phyloP scores from a whole-genome alignment of 2,888 invertebrate species.

The Drosophila pseudotakahashii region DNA sequence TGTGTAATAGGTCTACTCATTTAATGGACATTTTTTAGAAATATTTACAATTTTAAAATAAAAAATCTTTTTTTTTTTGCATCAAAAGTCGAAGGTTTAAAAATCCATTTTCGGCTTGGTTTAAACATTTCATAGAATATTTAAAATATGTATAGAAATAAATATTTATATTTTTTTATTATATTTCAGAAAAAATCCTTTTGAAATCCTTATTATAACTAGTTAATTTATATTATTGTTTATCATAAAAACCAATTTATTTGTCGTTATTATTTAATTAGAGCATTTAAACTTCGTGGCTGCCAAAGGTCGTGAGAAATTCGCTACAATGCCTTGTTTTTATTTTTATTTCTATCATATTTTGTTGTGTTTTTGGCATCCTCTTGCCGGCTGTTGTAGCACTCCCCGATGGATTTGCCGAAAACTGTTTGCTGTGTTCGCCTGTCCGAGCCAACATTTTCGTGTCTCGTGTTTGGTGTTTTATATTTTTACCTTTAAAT shows the following conservation, averaged over 20 bases:
- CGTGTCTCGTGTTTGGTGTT: slow-evolving; percentile 16
- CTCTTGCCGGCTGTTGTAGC: not conserved
- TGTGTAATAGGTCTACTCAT: not conserved
- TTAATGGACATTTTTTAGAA: not conserved
- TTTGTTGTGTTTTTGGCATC: slow-evolving; percentile 1
- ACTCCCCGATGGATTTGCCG: slow-evolving; percentile 34
- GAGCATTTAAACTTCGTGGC: not conserved
- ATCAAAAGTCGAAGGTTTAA: too few species aligned
- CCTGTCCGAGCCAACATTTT: slow-evolving; percentile 18
- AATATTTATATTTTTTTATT: too few species aligned
- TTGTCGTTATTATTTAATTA: too few species aligned
- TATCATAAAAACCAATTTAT: too few species aligned
- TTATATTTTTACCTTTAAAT: slow-evolving; percentile 9
- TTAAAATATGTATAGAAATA: too few species aligned
- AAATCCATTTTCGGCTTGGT: too few species aligned
- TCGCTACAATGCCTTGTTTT: not conserved
- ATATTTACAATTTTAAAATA: too few species aligned
- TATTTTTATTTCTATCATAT: not conserved
- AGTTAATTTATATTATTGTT: too few species aligned
- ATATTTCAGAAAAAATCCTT: too few species aligned
- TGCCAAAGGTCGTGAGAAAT: not conserved
- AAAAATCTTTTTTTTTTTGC: too few species aligned
- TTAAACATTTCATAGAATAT: too few species aligned
- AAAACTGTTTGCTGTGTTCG: slow-evolving; percentile 20
- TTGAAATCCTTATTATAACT: too few species aligned